These are phyloP conservation scores for Hypolimnas misippus DNA, from an alignment of 2,888 invertebrate genomes.

Conservation along the genomic window DNA sequence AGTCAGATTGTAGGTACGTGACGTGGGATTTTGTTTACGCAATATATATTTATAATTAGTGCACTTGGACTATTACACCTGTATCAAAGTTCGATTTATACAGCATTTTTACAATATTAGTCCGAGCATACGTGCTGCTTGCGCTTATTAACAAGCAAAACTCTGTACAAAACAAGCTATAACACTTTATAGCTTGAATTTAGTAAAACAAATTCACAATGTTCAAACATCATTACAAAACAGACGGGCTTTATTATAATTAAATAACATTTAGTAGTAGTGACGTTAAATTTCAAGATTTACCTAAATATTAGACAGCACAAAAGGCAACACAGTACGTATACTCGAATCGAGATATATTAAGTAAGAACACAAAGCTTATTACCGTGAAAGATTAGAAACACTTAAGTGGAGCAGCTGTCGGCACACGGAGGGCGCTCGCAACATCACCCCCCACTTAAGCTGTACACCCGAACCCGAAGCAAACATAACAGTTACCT, in stretches of 20 bases:
- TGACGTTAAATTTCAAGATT: too few relatives aligned
- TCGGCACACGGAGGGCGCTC: slow-evolving; percentile 18
- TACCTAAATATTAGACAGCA: too few relatives aligned
- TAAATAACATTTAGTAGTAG: too few relatives aligned
- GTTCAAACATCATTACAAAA: too few relatives aligned
- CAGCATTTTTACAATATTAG: slow-evolving; percentile 33
- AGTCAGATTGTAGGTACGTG: slow-evolving; percentile 72
- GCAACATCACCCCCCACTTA: slow-evolving; percentile 25
- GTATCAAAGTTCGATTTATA: slow-evolving; percentile 55
- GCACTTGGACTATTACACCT: slow-evolving; percentile 71
- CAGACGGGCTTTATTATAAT: too few relatives aligned
- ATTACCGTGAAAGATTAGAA: slow-evolving; percentile 34
- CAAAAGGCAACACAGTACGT: too few relatives aligned
- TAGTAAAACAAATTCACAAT: too few relatives aligned
- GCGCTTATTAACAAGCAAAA: background rate
- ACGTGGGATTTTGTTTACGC: slow-evolving; percentile 56
- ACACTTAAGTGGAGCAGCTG: slow-evolving; percentile 24
- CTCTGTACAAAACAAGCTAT: background rate
- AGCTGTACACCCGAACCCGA: slow-evolving; percentile 43
- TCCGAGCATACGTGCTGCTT: slow-evolving; percentile 38
- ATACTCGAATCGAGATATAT: slow-evolving; percentile 17
- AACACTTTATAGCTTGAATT: background rate
- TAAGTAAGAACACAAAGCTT: slow-evolving; percentile 37
- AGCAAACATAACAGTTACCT: slow-evolving; percentile 76
- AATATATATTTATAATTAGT: slow-evolving; percentile 61